Evolutionary conservation across 1,140 invertebrate genomes (phyloP).

Genomic region (Cyclina sinensis): DNA sequence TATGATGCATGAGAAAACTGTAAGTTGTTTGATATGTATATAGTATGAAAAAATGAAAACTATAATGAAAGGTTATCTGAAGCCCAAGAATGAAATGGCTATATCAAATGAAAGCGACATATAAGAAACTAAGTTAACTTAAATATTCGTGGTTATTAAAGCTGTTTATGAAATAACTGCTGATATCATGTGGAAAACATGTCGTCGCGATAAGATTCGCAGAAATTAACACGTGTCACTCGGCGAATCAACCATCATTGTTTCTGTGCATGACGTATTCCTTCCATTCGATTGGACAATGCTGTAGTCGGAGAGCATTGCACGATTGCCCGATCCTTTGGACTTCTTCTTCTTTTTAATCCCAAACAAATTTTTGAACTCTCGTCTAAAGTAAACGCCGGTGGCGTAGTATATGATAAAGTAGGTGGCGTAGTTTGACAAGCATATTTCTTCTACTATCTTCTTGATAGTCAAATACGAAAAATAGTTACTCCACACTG

Average conservation of each 20-base stretch:
- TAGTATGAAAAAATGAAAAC: too few relatives aligned
- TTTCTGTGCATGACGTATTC: slow-evolving; percentile 39
- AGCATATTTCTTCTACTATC: slow-evolving; percentile 82
- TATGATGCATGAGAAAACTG: too few relatives aligned
- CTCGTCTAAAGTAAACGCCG: slow-evolving; percentile 81
- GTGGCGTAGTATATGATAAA: slow-evolving; percentile 85
- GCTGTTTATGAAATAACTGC: too few relatives aligned
- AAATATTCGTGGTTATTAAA: too few relatives aligned
- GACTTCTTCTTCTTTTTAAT: slow-evolving; percentile 40
- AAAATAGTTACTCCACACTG: slow-evolving; percentile 80
- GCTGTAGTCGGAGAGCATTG: slow-evolving; percentile 48
- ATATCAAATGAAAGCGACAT: too few relatives aligned
- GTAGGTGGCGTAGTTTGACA: slow-evolving; percentile 85
- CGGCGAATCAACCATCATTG: slow-evolving; percentile 36
- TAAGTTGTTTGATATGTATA: too few relatives aligned
- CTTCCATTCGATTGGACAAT: slow-evolving; percentile 10
- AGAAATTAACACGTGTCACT: slow-evolving; percentile 13
- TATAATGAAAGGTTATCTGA: too few relatives aligned
- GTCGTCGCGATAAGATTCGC: too few relatives aligned
- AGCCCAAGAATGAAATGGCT: too few relatives aligned
- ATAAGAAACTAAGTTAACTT: too few relatives aligned
- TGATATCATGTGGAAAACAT: too few relatives aligned
- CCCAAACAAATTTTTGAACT: slow-evolving; percentile 76
- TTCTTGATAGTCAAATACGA: slow-evolving; percentile 80
- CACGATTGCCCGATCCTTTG: not conserved